Conservation (phyloP, 1,140 invertebrate genomes). For the Charaxes varanes region DNA sequence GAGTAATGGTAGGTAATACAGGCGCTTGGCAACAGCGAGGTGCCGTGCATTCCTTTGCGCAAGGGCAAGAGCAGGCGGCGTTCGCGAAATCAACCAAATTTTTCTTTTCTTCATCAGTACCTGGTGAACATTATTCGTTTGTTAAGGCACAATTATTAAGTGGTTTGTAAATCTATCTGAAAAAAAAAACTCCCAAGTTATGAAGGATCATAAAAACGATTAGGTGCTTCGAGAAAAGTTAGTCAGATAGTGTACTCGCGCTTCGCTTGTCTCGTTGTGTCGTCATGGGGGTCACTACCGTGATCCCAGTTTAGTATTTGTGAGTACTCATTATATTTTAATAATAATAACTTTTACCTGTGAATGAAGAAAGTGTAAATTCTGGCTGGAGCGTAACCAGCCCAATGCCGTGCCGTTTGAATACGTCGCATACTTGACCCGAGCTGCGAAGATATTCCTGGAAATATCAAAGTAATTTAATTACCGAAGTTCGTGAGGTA, state of each 20-base stretch:
- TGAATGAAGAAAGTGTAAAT: conserved; percentile 67
- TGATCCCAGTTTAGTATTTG: no score
- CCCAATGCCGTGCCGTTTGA: conserved; percentile 83
- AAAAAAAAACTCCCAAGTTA: no score
- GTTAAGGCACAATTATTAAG: neutral
- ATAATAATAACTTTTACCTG: conserved; percentile 26
- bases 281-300: no score
- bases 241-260: no score
- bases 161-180: no score
- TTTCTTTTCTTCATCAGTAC: conserved; percentile 55
- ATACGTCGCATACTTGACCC: conserved; percentile 79
- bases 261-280: no score
- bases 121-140: conserved; percentile 21
- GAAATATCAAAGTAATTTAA: conserved; percentile 26
- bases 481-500: no score
- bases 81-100: conserved; percentile 53
- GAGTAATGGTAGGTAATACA: conserved; percentile 36
- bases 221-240: no score
- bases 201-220: no score
- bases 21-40: conserved; percentile 51
- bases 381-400: conserved; percentile 88
- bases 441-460: conserved; percentile 79
- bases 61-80: conserved; percentile 48
- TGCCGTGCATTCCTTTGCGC: conserved; percentile 55
- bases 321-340: no score